Conservation (phyloP, 2,888 invertebrate genomes). For the Ferrisia virgata region DNA sequence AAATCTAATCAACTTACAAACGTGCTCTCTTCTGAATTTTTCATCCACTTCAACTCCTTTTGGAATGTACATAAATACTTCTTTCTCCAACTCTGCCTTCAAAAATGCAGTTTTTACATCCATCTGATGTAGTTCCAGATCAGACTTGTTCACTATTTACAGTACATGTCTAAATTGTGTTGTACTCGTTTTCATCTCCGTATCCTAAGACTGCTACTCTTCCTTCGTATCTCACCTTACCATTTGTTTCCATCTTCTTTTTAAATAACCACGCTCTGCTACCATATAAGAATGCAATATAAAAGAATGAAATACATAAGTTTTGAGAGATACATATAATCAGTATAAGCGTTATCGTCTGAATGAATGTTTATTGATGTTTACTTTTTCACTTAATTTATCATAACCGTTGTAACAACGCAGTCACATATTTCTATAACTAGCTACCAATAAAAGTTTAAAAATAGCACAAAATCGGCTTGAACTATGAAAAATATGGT, state of each 20-base stretch:
- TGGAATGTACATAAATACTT: constrained; percentile 34
- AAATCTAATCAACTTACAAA: too few species aligned
- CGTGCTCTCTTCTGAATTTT: not conserved
- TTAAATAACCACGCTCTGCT: constrained; percentile 46
- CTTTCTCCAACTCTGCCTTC: not conserved
- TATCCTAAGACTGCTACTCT: constrained; percentile 36
- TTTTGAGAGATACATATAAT: too few species aligned
- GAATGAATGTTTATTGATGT: too few species aligned
- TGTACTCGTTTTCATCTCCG: not conserved
- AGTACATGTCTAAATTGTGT: constrained; percentile 27
- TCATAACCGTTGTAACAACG: too few species aligned
- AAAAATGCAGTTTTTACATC: constrained; percentile 46
- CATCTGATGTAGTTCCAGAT: not conserved
- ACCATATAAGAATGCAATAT: too few species aligned
- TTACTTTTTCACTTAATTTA: too few species aligned
- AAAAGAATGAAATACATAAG: too few species aligned
- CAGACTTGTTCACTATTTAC: not conserved
- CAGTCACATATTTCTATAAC: too few species aligned
- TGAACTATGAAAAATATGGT: too few species aligned
- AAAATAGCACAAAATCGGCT: too few species aligned
- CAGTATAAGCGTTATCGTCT: too few species aligned
- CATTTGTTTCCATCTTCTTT: constrained; percentile 4
- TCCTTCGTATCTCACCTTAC: constrained; percentile 4
- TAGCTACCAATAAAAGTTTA: too few species aligned
- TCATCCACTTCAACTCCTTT: constrained; percentile 2